Evolutionary conservation across 2,888 invertebrate species (phyloP).

Genomic region (Drosophila atripex): DNA sequence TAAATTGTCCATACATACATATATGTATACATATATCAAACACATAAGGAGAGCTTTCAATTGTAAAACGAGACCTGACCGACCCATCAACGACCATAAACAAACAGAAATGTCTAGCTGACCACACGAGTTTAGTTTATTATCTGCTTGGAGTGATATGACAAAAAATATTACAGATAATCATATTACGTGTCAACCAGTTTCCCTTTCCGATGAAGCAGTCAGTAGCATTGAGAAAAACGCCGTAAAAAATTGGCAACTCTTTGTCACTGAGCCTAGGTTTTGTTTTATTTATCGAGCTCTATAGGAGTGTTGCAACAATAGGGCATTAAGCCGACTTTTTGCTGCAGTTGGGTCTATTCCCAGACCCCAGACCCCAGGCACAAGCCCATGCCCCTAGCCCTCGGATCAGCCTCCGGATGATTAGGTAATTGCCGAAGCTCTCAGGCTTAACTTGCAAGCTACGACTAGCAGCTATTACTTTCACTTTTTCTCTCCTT

Average conservation of each 20-base stretch:
- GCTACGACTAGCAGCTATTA: slow-evolving; percentile 16
- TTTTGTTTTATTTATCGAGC: slow-evolving; percentile 54
- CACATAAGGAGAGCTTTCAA: slow-evolving; percentile 17
- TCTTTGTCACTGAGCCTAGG: slow-evolving; percentile 29
- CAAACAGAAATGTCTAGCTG: slow-evolving; percentile 31
- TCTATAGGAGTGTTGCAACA: slow-evolving; percentile 62
- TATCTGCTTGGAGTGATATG: slow-evolving; percentile 33
- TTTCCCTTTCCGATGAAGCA: slow-evolving; percentile 48
- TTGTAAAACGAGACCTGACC: slow-evolving; percentile 40
- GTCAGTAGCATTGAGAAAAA: not conserved
- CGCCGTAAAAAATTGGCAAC: slow-evolving; percentile 22
- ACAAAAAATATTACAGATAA: slow-evolving; percentile 23
- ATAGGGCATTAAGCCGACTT: slow-evolving; percentile 65
- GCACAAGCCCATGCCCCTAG: not conserved
- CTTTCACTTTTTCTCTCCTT: slow-evolving; percentile 39
- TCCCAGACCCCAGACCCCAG: slow-evolving; percentile 37
- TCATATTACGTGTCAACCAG: slow-evolving; percentile 58
- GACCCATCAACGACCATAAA: slow-evolving; percentile 28
- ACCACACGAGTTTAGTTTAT: slow-evolving; percentile 23
- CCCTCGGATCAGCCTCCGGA: slow-evolving; percentile 18
- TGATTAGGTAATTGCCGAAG: slow-evolving; percentile 48
- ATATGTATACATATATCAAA: too few relatives aligned
- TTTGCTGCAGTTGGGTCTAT: slow-evolving; percentile 50
- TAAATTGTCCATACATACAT: not conserved
- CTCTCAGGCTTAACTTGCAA: slow-evolving; percentile 4